A percentile compares a stretch with the other conserved stretches of the same genome.
phyloP scores from a whole-genome alignment of 1,140 invertebrate species.

The Camponotus pennsylvanicus region DNA sequence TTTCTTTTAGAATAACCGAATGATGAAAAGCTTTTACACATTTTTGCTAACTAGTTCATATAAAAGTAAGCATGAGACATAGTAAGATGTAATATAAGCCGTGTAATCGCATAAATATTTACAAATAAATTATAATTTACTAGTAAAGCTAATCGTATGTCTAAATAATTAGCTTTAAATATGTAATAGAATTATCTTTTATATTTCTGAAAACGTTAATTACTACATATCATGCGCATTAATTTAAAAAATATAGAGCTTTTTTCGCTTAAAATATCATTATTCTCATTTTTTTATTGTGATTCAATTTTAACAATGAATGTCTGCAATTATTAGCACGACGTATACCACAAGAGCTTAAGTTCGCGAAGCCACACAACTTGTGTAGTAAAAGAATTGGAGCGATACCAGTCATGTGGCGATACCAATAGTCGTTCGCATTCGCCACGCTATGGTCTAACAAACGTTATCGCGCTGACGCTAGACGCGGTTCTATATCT shows the following conservation, averaged over 20 bases:
- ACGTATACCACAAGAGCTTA: neutral
- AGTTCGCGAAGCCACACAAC: constrained; percentile 33
- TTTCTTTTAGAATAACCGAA: neutral
- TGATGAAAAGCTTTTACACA: neutral
- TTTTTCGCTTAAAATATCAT: neutral
- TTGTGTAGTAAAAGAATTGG: constrained; percentile 28
- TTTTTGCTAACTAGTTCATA: neutral
- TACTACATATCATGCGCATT: neutral
- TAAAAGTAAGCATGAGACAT: neutral
- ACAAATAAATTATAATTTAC: neutral
- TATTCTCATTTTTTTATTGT: neutral
- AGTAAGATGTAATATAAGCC: neutral
- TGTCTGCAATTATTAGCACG: constrained; percentile 9
- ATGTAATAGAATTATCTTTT: neutral
- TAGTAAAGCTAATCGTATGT: neutral
- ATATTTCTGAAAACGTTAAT: neutral
- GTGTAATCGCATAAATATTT: neutral
- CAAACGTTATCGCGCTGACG: neutral
- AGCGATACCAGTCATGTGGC: constrained; percentile 15
- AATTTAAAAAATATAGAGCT: neutral
- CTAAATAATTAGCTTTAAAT: too few species aligned
- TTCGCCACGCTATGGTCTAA: neutral
- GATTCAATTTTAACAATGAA: neutral
- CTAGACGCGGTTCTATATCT: neutral
- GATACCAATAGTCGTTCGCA: neutral